Evolutionary conservation across 2,888 invertebrate species (phyloP).

Genomic region (Leucophenga montana): DNA sequence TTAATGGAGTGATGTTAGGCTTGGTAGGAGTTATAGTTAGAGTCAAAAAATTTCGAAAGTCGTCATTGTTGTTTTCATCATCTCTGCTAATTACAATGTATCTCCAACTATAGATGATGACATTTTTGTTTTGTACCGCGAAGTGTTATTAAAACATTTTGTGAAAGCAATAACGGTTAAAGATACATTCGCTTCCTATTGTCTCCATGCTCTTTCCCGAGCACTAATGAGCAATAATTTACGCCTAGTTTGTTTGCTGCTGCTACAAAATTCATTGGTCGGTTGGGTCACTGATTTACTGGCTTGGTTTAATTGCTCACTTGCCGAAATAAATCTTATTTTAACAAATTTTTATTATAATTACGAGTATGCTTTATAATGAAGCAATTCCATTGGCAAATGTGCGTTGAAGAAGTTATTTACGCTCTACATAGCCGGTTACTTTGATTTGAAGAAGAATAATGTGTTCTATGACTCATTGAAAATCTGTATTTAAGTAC

Average conservation of each 20-base stretch:
- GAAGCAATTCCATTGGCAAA: background rate
- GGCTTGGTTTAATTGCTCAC: too few species aligned
- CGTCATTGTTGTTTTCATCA: background rate
- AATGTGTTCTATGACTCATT: too few species aligned
- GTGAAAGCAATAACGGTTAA: slow-evolving; percentile 14
- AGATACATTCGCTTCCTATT: background rate
- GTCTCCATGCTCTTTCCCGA: background rate
- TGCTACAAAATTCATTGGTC: too few species aligned
- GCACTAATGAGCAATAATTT: slow-evolving; percentile 15
- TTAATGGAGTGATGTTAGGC: too few species aligned
- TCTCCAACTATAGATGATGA: too few species aligned
- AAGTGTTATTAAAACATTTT: background rate
- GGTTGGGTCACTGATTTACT: too few species aligned
- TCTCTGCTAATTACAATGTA: background rate
- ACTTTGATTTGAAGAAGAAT: too few species aligned
- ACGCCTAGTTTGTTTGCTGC: background rate
- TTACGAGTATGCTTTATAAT: too few species aligned
- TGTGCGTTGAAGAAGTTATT: background rate
- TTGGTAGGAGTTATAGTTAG: too few species aligned
- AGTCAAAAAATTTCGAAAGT: background rate
- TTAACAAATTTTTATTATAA: background rate
- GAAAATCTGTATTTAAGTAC: too few species aligned
- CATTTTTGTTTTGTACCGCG: background rate
- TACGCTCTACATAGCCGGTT: background rate
- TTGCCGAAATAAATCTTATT: slow-evolving; percentile 4